Conservation (phyloP, 2,888 invertebrate genomes). For the Panorpa germanica region DNA sequence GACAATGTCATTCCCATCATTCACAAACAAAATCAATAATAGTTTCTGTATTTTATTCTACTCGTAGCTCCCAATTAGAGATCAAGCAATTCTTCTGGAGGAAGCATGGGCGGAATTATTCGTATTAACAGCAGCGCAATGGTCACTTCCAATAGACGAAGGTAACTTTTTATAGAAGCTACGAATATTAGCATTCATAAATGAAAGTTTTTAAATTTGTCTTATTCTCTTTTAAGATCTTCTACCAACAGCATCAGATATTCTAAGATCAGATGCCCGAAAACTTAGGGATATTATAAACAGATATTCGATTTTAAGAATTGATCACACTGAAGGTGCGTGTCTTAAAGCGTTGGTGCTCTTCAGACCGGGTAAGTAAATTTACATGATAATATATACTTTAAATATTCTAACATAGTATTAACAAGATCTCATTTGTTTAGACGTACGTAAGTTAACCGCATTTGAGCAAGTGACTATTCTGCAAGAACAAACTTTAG, state of each 20-base stretch:
- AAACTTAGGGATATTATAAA: constrained; percentile 42
- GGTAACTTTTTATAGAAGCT: constrained; percentile 25
- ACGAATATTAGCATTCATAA: constrained; percentile 1
- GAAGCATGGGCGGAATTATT: constrained; percentile 74
- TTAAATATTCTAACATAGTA: constrained; percentile 1
- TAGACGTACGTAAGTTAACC: constrained; percentile 40
- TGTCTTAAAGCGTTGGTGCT: constrained; percentile 68
- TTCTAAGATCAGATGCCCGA: constrained; percentile 22
- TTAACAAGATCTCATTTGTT: constrained; percentile 11
- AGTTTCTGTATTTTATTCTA: not conserved
- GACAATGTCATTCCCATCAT: too few relatives aligned
- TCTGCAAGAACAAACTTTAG: constrained; percentile 64
- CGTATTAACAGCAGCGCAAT: constrained; percentile 65
- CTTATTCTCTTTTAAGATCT: not conserved
- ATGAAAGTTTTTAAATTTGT: not conserved
- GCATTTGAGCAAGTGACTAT: constrained; percentile 39
- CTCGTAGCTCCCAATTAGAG: constrained; percentile 21
- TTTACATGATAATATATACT: not conserved
- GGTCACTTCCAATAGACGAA: constrained; percentile 55
- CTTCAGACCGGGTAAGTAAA: constrained; percentile 53
- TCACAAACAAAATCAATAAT: constrained; percentile 5
- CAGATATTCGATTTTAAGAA: constrained; percentile 39
- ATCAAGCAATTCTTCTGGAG: constrained; percentile 54
- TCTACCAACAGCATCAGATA: constrained; percentile 2
- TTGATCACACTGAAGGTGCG: constrained; percentile 70